A percentile compares a stretch with the other conserved stretches of the same genome.
Evolutionary conservation across 2,888 invertebrate genomes (phyloP).

Genomic region (Sylvicola cinctus): DNA sequence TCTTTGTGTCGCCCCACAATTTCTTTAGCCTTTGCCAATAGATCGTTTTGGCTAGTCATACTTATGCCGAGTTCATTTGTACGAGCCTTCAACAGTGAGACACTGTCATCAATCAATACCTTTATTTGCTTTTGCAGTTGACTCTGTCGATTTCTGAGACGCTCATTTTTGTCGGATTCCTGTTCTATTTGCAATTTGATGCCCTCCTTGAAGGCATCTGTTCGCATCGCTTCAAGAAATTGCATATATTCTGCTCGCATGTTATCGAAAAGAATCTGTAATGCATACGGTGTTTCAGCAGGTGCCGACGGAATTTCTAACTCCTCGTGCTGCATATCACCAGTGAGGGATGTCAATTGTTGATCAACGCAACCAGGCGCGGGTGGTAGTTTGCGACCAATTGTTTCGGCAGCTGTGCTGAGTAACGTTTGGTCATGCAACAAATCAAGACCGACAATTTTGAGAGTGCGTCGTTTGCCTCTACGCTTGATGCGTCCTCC

Average conservation of each 20-base stretch:
- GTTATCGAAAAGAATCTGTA: conserved; percentile 72
- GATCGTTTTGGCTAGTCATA: conserved; percentile 65
- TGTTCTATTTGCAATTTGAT: conserved; percentile 58
- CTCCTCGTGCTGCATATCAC: conserved; percentile 55
- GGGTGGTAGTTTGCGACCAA: conserved; percentile 55
- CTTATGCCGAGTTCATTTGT: conserved; percentile 84
- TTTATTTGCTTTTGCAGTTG: conserved; percentile 86
- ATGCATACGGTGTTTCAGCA: conserved; percentile 58
- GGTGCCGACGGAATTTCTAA: conserved; percentile 63
- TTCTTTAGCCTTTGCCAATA: conserved; percentile 71
- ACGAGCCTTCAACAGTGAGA: conserved; percentile 65
- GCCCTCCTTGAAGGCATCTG: conserved; percentile 47
- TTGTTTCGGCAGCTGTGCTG: conserved; percentile 57
- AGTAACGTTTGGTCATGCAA: conserved; percentile 75
- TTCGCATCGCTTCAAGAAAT: conserved; percentile 66
- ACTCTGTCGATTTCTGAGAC: conserved; percentile 63
- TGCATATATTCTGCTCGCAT: conserved; percentile 59
- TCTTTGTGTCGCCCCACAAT: conserved; percentile 87
- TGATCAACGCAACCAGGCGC: conserved; percentile 86
- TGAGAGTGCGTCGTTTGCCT: conserved; percentile 41
- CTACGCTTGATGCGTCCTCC: conserved; percentile 43
- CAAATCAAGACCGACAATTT: conserved; percentile 72
- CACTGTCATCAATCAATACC: conserved; percentile 79
- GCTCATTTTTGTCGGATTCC: conserved; percentile 68
- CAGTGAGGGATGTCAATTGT: conserved; percentile 59